Base-by-base conservation (phyloP, 2,888 invertebrate genomes). In the Helobdella robusta region DNA sequence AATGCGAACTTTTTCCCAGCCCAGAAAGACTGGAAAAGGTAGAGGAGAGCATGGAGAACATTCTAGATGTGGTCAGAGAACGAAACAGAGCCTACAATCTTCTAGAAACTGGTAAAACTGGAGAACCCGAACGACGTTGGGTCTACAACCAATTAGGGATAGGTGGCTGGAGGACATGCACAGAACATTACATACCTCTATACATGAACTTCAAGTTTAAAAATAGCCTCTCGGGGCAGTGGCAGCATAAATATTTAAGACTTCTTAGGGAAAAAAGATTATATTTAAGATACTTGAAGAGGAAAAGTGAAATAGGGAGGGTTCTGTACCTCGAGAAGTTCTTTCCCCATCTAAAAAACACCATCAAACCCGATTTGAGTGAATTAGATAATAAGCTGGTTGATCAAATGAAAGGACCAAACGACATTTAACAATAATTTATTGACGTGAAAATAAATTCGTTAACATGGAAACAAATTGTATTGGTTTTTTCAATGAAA, bases 11-110 rank as follows among this genome's bases (percentile, higher is more conserved):
- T 5, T 89, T 95, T 78, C 91, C 94, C 1, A 92, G 85, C 80
- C 92, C 93, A 1, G 95, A 97, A 80, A 84, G 95, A 73, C 82
- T 92, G 62, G 92, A 93, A 75, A 95, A 94, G 84, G 84, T 95
- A 0, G 85, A 89, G 76, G 88, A 89, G 72, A 93, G 94, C 23
- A 98, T 98, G 98, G 83, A 85, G 69, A 92, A 95, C 78, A 82
- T 98, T 66, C 90, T 97, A 80, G 82, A 83, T 23, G 91, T 98
- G 0, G 86, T 98, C 0, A 84, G 89, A 65, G 98, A 98, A 81
- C 83, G 98, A 69, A 93, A 99, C 77, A 81, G 84, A 71, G 97
- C 98, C 0, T 92, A 89, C 80, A 86, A 88, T 78, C 77, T 86
- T 71, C 81, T 98, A 63, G 97, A 98, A 83, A 73, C 72, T 1